Percentiles rank a stretch among this genome's conserved stretches.
phyloP scores from a whole-genome alignment of 2,113 vertebrate species.

The Tragulus kanchil region DNA sequence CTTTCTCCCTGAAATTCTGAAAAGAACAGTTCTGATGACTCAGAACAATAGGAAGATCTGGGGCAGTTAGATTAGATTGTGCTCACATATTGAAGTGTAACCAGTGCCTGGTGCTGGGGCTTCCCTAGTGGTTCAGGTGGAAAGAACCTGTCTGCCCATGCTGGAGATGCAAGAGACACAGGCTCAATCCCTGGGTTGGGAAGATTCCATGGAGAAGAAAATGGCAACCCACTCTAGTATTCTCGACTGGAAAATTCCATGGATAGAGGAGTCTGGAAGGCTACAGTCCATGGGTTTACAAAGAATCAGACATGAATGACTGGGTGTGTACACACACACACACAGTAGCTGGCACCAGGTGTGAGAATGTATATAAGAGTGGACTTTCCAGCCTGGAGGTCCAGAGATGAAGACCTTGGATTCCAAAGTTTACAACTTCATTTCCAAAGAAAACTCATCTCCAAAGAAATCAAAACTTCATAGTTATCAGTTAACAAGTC shows the following conservation, averaged over 20 bases:
- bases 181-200: neutral
- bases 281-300: neutral
- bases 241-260: neutral
- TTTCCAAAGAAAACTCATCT: neutral
- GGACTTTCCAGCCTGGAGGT: neutral
- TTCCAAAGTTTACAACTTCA: neutral
- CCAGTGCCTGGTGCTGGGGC: neutral
- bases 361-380: neutral
- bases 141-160: neutral
- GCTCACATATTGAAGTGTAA: neutral
- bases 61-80: neutral
- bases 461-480: neutral
- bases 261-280: neutral
- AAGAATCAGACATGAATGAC: neutral
- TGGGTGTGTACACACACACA: neutral
- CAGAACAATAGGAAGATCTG: neutral
- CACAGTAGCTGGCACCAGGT: neutral
- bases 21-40: neutral
- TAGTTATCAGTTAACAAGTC: neutral
- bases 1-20: neutral
- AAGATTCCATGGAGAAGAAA: neutral
- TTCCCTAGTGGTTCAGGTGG: neutral
- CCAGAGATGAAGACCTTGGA: neutral
- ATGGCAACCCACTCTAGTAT: neutral
- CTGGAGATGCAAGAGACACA: neutral